These are phyloP conservation scores for Drosophila prosaltans DNA, from an alignment of 1,140 invertebrate genomes.

Conservation along the genomic window DNA sequence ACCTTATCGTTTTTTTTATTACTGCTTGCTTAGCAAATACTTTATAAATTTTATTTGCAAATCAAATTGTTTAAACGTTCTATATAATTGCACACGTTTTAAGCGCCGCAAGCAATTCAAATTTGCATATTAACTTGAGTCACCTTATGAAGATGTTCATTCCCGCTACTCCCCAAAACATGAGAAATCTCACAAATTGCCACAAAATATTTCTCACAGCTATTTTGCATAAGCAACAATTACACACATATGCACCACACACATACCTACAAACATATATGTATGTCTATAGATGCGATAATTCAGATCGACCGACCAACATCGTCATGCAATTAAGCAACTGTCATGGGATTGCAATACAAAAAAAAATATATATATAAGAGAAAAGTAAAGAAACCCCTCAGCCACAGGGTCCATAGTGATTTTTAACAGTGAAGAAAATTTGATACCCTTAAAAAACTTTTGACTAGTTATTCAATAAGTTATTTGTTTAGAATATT, in stretches of 20 bases:
- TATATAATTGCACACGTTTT: constrained; percentile 10
- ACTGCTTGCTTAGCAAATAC: background rate
- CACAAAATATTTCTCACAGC: constrained; percentile 17
- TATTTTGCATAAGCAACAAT: constrained; percentile 43
- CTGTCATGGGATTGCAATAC: constrained; percentile 17
- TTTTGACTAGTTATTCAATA: too few species aligned
- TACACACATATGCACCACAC: constrained; percentile 11
- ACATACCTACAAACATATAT: background rate
- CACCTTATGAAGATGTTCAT: background rate
- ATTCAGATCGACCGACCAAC: constrained; percentile 40
- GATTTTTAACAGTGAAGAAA: background rate
- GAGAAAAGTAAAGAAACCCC: too few species aligned
- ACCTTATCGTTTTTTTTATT: too few species aligned
- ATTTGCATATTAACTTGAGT: background rate
- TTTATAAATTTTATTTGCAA: background rate
- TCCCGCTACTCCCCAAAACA: constrained; percentile 11
- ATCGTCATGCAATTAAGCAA: constrained; percentile 59
- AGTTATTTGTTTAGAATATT: too few species aligned
- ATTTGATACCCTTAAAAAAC: background rate
- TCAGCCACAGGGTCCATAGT: background rate
- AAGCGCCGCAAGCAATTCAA: constrained; percentile 19
- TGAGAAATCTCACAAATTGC: constrained; percentile 21
- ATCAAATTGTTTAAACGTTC: constrained; percentile 4
- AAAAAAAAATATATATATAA: background rate
- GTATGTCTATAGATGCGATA: constrained; percentile 15